Percentiles rank a stretch among this genome's conserved stretches.
These are phyloP conservation scores for Cecropterus lyciades DNA, from an alignment of 1,140 invertebrate species.

Conservation along the genomic window DNA sequence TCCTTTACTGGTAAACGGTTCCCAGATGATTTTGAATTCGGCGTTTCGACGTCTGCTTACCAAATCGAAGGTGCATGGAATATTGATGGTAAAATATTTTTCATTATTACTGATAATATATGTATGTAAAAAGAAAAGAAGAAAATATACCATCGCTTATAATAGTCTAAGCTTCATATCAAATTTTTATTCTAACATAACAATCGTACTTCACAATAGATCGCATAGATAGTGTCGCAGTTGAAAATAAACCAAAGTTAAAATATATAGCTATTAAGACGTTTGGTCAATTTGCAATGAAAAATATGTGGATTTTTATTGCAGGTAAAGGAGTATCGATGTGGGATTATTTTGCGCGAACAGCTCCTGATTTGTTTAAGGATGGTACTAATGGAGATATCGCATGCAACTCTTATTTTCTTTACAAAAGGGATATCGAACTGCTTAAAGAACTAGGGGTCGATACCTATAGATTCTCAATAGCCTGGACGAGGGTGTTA, in stretches of 20 bases:
- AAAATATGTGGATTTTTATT: not conserved
- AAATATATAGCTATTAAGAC: too few relatives aligned
- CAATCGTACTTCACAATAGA: too few relatives aligned
- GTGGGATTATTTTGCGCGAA: slow-evolving; percentile 83
- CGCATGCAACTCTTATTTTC: slow-evolving; percentile 64
- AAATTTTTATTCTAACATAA: too few relatives aligned
- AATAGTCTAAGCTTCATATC: too few relatives aligned
- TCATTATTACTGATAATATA: too few relatives aligned
- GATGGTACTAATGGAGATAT: slow-evolving; percentile 81
- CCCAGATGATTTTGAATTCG: slow-evolving; percentile 83
- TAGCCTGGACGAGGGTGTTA: slow-evolving; percentile 86
- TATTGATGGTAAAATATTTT: slow-evolving; percentile 70
- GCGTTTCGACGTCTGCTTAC: slow-evolving; percentile 83
- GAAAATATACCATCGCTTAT: too few relatives aligned
- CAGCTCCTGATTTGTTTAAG: slow-evolving; percentile 75
- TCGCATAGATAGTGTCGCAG: too few relatives aligned
- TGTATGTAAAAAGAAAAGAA: too few relatives aligned
- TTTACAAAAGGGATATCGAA: slow-evolving; percentile 75
- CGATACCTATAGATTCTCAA: slow-evolving; percentile 88
- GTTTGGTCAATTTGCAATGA: not conserved
- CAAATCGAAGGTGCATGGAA: slow-evolving; percentile 86
- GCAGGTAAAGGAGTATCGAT: slow-evolving; percentile 83
- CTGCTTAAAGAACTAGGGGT: slow-evolving; percentile 77
- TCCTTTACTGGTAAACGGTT: slow-evolving; percentile 51
- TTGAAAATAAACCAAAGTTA: too few relatives aligned